phyloP scores from a whole-genome alignment of 2,113 vertebrate genomes.

The Gallinago undulata region DNA sequence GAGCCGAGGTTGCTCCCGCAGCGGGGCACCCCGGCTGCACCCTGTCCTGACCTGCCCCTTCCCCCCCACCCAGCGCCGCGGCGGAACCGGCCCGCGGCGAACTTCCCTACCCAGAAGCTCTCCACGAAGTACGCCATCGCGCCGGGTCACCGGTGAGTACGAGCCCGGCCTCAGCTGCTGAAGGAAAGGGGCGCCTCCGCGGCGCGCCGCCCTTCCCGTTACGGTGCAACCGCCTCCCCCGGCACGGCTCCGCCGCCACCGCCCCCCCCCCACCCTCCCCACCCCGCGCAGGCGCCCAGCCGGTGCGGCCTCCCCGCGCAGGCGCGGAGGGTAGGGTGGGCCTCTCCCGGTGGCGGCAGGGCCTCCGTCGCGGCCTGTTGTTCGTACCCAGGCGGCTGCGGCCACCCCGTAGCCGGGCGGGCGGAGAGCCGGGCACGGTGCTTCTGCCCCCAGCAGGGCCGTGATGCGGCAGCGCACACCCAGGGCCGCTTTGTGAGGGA shows the following conservation, averaged over 20 bases:
- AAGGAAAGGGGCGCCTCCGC: background rate
- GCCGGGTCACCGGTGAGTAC: slow-evolving; percentile 37
- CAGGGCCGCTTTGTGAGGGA: rapidly evolving
- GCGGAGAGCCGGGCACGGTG: no score
- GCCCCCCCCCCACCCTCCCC: background rate
- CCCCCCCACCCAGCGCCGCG: background rate
- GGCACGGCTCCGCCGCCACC: background rate
- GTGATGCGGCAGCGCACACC: no score
- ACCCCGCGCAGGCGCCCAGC: background rate
- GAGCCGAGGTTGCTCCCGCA: background rate
- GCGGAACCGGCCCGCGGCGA: background rate
- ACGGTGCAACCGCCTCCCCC: background rate
- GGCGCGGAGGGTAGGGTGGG: no score
- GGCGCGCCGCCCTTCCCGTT: slow-evolving; percentile 2
- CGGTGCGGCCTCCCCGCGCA: background rate
- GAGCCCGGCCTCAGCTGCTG: slow-evolving; percentile 20
- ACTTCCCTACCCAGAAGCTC: slow-evolving; percentile 86
- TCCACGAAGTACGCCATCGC: slow-evolving; percentile 93
- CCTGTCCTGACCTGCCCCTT: background rate
- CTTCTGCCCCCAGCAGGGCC: no score
- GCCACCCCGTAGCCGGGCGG: background rate
- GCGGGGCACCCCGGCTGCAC: background rate
- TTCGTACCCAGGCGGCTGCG: no score
- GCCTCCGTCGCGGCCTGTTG: background rate
- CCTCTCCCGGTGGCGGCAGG: background rate